Conservation (phyloP, 2,797 vertebrate species). For the Rousettus madagascariensis region DNA sequence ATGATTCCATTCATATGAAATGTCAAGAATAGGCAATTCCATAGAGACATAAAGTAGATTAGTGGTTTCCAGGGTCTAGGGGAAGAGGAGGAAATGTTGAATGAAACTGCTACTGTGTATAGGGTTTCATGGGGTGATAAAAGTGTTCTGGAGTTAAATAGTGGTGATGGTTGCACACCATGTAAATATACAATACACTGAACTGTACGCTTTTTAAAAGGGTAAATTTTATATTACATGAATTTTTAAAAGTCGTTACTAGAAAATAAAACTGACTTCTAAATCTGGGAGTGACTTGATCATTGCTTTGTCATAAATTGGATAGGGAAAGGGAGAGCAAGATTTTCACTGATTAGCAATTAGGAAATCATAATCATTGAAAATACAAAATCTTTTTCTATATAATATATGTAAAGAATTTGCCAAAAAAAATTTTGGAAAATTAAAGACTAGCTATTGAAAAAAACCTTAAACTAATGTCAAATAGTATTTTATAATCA, state of each 20-base stretch:
- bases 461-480: not conserved
- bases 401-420: slow-evolving; percentile 40
- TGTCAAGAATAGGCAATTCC: not conserved
- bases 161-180: not conserved
- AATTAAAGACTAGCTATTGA: not conserved
- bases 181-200: not conserved
- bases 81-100: not conserved
- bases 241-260: not conserved
- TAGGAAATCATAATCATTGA: slow-evolving; percentile 25
- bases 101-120: not conserved
- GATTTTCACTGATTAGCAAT: not conserved
- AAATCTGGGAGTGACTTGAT: not conserved
- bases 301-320: slow-evolving; percentile 4
- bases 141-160: not conserved
- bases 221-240: not conserved
- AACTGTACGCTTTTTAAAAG: not conserved
- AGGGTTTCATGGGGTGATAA: not conserved
- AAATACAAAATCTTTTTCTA: not conserved
- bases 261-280: slow-evolving; percentile 30
- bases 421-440: not conserved
- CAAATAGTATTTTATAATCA: slow-evolving; percentile 14
- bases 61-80: not conserved
- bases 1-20: not conserved
- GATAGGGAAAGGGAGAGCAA: not conserved
- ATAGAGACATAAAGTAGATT: not conserved